Conservation (phyloP, 2,888 invertebrate species). For the Dolomedes plantarius region DNA sequence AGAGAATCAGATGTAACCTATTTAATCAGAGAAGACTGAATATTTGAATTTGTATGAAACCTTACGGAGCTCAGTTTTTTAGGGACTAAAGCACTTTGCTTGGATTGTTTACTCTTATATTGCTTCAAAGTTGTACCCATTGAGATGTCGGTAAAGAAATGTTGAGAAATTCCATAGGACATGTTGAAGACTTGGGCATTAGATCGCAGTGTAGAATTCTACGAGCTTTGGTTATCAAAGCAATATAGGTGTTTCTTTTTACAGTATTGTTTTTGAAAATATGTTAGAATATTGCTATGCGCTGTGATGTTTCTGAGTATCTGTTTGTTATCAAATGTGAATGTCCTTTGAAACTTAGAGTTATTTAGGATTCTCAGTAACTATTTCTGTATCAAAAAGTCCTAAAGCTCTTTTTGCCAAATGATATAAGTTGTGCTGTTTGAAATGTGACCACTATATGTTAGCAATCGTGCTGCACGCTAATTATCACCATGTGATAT, state of each 20-base stretch:
- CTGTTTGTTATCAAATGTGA: neutral
- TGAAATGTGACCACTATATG: neutral
- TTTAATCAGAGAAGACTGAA: too few relatives aligned
- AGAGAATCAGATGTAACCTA: too few relatives aligned
- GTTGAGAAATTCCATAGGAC: constrained; percentile 19
- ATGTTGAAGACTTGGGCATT: constrained; percentile 69
- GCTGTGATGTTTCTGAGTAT: constrained; percentile 13
- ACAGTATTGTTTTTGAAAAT: constrained; percentile 7
- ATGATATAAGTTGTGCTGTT: neutral
- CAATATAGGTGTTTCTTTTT: constrained; percentile 21
- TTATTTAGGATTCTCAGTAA: neutral
- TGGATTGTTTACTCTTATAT: neutral
- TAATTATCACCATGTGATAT: constrained; percentile 16
- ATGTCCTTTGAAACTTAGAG: neutral
- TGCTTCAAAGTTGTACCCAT: neutral
- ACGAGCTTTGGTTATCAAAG: constrained; percentile 17
- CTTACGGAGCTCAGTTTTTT: neutral
- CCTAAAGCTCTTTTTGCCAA: neutral
- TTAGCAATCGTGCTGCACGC: constrained; percentile 5
- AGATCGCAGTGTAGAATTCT: constrained; percentile 33
- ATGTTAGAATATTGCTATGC: neutral
- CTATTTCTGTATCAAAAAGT: constrained; percentile 3
- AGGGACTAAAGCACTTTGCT: neutral
- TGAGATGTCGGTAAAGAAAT: neutral
- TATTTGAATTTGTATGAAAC: neutral